Percentiles rank a stretch among this genome's conserved stretches.
Conservation (phyloP, 2,113 vertebrate genomes). For the Acanthochromis polyacanthus region DNA sequence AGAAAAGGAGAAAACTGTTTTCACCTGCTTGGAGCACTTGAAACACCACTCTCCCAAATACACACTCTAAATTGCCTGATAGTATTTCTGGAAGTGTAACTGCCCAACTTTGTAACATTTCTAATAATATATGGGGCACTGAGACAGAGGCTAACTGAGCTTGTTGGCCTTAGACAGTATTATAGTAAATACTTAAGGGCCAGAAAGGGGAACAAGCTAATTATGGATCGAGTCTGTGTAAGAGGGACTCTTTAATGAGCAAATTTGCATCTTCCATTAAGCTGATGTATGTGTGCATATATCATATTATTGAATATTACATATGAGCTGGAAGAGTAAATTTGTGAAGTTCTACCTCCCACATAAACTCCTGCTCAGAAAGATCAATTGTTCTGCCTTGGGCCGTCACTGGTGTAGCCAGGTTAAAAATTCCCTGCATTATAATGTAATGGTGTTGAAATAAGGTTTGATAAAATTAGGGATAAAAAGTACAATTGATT, state of each 20-base stretch:
- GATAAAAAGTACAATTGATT: too few species aligned
- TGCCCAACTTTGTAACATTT: constrained; percentile 49
- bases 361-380: constrained; percentile 59
- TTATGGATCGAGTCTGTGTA: constrained; percentile 73
- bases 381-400: constrained; percentile 49
- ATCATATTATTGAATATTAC: constrained; percentile 77
- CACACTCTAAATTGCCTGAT: constrained; percentile 21
- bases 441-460: too few species aligned
- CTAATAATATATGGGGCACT: constrained; percentile 18
- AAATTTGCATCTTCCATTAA: constrained; percentile 88
- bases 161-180: constrained; percentile 68
- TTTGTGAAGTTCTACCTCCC: constrained; percentile 74
- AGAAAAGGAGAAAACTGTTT: constrained; percentile 5
- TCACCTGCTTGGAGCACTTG: constrained; percentile 5
- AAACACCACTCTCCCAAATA: constrained; percentile 16
- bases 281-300: constrained; percentile 82
- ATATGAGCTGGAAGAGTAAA: constrained; percentile 59
- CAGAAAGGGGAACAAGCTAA: constrained; percentile 75
- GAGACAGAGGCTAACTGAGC: constrained; percentile 58
- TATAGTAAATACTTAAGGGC: constrained; percentile 71
- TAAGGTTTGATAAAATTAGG: too few species aligned
- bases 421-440: too few species aligned
- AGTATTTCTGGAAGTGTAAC: constrained; percentile 27
- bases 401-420: background rate
- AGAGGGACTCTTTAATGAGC: constrained; percentile 83